These are phyloP conservation scores for Aleadryas rufinucha DNA, from an alignment of 2,113 vertebrate species.

Conservation along the genomic window DNA sequence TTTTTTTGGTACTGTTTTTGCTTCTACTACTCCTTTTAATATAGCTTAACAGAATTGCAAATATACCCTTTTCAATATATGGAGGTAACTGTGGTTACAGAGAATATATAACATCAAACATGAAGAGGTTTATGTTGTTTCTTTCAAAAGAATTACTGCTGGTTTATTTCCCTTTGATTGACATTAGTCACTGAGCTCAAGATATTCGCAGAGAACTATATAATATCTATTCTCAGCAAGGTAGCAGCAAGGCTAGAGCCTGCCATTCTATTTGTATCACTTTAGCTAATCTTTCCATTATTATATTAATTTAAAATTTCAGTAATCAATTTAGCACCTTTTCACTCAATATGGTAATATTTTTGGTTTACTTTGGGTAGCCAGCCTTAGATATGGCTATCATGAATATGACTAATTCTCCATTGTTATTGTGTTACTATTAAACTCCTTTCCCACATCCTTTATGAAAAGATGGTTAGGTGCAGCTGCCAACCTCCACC, in stretches of 20 bases:
- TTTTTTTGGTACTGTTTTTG: not conserved
- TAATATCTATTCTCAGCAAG: not conserved
- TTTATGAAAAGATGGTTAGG: not conserved
- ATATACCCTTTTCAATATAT: not conserved
- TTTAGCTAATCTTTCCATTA: not conserved
- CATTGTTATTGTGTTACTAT: not conserved
- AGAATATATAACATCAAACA: not conserved
- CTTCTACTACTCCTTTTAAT: not conserved
- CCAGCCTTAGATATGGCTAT: not conserved
- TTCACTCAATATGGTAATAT: not conserved
- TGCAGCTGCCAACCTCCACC: not conserved
- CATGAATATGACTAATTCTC: not conserved
- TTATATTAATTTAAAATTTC: not conserved
- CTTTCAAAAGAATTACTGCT: not conserved
- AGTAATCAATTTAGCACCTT: not conserved
- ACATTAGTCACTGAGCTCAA: not conserved
- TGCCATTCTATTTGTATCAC: not conserved
- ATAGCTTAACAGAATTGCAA: not conserved
- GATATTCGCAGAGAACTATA: not conserved
- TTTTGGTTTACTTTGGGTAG: not conserved
- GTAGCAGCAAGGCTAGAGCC: not conserved
- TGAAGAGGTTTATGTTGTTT: not conserved
- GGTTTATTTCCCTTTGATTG: not conserved
- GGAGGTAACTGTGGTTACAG: not conserved
- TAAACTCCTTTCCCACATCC: not conserved